Evolutionary conservation across 2,888 invertebrate genomes (phyloP), one percentile per base, ranked within the genome.

Genomic region (Chelonus formosanus): DNA sequence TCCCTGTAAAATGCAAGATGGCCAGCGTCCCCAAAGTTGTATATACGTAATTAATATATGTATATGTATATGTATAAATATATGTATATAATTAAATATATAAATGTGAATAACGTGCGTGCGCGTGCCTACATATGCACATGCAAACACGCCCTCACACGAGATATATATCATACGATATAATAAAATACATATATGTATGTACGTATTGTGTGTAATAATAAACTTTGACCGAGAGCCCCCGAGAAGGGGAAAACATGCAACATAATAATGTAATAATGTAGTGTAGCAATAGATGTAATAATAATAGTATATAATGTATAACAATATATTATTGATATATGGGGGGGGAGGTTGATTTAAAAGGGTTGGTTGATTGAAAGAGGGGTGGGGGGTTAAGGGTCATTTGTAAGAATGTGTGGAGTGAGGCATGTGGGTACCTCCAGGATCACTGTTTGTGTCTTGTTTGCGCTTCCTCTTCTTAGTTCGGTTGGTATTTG

Each of bases 401-500:
- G 20, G 20, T 20, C 40, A 32, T 63, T 56, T 63, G 65, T 60
- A 81, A 80, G 79, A 80, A 81, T 81, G 80, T 80, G 81, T 81
- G 81, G 83, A 80, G 76, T 78, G 83, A 84, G 84, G 82, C 80
- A 82, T 88, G 87, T 88, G 88, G 89, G 90, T 93, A 94, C 95
- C 95, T 94, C 93, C 95, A 84, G 83, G 83, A 83, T 84, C 84
- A 90, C 94, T 95, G 91, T 92, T 92, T 90, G 94, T 92, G 90
- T 95, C 95, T 93, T 94, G 94, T 91, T 95, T 95, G 92, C 95
- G 93, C 91, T 98, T 98, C 94, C 98, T 96, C 92, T 97, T 98
- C 91, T 96, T 96, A 90, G 97, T 97, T 88, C 96, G 94, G 88
- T 98, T 97, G 90, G 98, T 97, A 91, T 99, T 98, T 88, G 98